Evolutionary conservation across 2,888 invertebrate species (phyloP).

Genomic region (Phymatocera aterrima): DNA sequence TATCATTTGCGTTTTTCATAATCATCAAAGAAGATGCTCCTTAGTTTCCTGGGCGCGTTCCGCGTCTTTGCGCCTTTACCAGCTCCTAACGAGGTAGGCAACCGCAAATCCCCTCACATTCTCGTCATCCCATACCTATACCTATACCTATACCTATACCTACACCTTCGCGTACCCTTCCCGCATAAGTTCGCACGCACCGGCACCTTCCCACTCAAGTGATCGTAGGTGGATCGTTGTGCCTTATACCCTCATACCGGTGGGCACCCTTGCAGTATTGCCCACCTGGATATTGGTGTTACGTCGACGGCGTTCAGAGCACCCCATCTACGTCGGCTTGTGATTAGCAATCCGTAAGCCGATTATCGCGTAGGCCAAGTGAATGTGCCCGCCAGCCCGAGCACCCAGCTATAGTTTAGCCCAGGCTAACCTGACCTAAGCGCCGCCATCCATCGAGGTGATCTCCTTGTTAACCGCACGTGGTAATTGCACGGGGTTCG

Average conservation of each 20-base stretch:
- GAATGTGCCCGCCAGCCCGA: slow-evolving; percentile 65
- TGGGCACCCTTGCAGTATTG: slow-evolving; percentile 6
- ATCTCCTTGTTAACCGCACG: slow-evolving; percentile 74
- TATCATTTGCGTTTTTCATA: not conserved
- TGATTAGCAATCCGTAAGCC: slow-evolving; percentile 73
- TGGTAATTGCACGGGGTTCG: slow-evolving; percentile 70
- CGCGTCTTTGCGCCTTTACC: slow-evolving; percentile 55
- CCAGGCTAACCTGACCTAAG: slow-evolving; percentile 51
- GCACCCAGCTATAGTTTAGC: slow-evolving; percentile 47
- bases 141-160: slow-evolving; percentile 7
- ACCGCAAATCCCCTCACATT: slow-evolving; percentile 41
- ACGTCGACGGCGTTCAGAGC: slow-evolving; percentile 40
- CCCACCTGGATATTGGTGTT: slow-evolving; percentile 41
- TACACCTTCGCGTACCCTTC: not conserved
- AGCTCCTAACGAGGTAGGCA: slow-evolving; percentile 58
- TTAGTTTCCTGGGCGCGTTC: slow-evolving; percentile 45
- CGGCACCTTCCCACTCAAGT: slow-evolving; percentile 20
- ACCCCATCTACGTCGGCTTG: slow-evolving; percentile 61
- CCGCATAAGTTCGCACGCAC: slow-evolving; percentile 36
- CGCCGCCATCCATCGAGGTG: slow-evolving; percentile 53
- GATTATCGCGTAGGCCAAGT: slow-evolving; percentile 67
- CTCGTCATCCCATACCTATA: slow-evolving; percentile 21
- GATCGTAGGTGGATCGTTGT: slow-evolving; percentile 10
- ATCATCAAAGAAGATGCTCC: slow-evolving; percentile 11
- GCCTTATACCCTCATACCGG: not conserved